Base-by-base conservation (phyloP, 2,113 vertebrate genomes). In the Notarius lentiginosus region DNA sequence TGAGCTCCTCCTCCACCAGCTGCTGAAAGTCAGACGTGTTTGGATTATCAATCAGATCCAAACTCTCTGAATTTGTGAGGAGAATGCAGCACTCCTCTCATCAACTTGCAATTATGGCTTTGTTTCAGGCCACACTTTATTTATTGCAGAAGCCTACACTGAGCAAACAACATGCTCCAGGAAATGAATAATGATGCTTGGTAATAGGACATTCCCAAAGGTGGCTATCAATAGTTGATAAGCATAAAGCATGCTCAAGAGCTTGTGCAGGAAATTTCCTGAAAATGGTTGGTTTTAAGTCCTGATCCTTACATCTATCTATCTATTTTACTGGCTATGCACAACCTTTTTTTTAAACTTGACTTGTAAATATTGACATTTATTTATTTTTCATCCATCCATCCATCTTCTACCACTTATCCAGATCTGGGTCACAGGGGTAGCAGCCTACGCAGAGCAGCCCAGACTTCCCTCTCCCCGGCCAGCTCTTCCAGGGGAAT, bases 1-100 rank as follows among this genome's bases (percentile, higher is more conserved):
- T 84, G 87, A 79, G 73, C 81, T 83, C 41, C 89, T 85, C 76
- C 88, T 89, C 84, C 88, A 86, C 86, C 89, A 89, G 79, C 79
- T 84, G 85, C 72, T 87, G 65, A 89, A 82, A 87, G 79, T 73
- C 80, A 76, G 63, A 87, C 81, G 76, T 89, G 88, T 55, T 47
- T 58, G 49, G 86, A 85, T 89, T 89, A 63, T 72, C 55, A 85
- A 85, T 47, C 15, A 1, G 79, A 56, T 47, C 27, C n/a, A 85
- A 85, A 84, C 83, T 55, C 82, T 83, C 66, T 3, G 53, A 86
- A 70, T 84, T 61, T 30, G 24, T 61, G 41, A 76, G 58, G 73
- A 79, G 70, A n/a, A 22, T 49, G 79, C 49, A 72, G 30, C n/a
- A 24, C 24, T 61, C 58, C 79, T 75, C 79, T 79, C 83, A 87